A percentile compares a stretch with the other conserved stretches of the same genome.
Conservation (phyloP, 2,797 vertebrate species). For the Nyctalus aviator region DNA sequence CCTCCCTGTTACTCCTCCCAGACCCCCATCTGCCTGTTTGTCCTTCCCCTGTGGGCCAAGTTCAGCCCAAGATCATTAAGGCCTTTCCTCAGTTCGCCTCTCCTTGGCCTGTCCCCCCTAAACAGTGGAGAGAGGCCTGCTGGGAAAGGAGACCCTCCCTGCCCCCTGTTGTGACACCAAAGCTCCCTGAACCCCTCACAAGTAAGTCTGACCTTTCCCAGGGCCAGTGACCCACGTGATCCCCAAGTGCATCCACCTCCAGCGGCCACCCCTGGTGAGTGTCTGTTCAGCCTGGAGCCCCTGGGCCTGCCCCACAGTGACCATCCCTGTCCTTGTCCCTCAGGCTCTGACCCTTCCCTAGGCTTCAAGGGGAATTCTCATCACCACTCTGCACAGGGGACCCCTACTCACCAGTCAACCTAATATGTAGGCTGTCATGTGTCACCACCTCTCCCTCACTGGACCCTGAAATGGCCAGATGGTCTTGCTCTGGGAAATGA, state of each 20-base stretch:
- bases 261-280: background rate
- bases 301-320: accelerated
- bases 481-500: accelerated
- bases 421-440: background rate
- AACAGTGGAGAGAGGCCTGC: too few relatives aligned
- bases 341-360: background rate
- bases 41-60: background rate
- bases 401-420: accelerated
- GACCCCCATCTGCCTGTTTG: accelerated
- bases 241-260: background rate
- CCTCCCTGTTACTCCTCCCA: too few relatives aligned
- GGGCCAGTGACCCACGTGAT: accelerated
- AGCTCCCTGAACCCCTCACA: background rate
- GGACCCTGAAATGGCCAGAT: background rate
- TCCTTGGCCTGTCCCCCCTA: too few relatives aligned
- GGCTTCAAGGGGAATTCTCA: background rate
- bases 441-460: background rate
- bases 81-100: background rate
- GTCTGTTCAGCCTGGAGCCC: accelerated
- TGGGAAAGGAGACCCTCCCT: too few relatives aligned
- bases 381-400: background rate
- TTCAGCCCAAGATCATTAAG: background rate
- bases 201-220: background rate
- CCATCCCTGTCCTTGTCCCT: too few relatives aligned
- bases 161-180: background rate